These are phyloP conservation scores for Chrysomela aeneicollis DNA, from an alignment of 2,888 invertebrate species.

Conservation along the genomic window DNA sequence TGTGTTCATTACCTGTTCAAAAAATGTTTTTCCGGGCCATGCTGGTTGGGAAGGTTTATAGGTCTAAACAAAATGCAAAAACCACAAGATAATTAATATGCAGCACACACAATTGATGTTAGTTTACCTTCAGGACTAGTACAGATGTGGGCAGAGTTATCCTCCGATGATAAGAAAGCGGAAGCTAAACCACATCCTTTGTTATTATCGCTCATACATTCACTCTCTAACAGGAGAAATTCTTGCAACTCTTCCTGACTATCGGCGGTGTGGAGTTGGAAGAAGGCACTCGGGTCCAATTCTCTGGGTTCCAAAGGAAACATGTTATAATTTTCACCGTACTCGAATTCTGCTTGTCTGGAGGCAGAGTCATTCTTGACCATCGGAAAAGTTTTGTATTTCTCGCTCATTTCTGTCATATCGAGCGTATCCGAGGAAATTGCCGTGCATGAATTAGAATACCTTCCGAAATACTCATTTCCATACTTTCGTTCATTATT, in stretches of 20 bases:
- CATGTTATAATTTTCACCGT: constrained; percentile 55
- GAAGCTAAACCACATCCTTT: constrained; percentile 63
- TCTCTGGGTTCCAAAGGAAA: constrained; percentile 68
- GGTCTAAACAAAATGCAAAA: constrained; percentile 48
- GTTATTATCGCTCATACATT: constrained; percentile 63
- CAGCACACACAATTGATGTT: constrained; percentile 39
- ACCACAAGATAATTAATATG: constrained; percentile 46
- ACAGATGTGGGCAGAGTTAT: constrained; percentile 25
- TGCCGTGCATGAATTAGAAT: constrained; percentile 59
- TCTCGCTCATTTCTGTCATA: constrained; percentile 52
- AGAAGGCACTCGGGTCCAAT: constrained; percentile 66
- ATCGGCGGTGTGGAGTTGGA: constrained; percentile 68
- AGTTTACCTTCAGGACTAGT: constrained; percentile 36
- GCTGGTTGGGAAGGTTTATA: constrained; percentile 44
- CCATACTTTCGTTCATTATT: constrained; percentile 46
- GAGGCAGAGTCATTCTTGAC: constrained; percentile 58
- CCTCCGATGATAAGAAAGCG: constrained; percentile 53
- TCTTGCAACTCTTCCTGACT: constrained; percentile 71
- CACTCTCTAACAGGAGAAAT: constrained; percentile 68
- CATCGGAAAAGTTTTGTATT: constrained; percentile 66
- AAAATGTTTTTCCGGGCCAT: constrained; percentile 49
- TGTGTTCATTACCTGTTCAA: constrained; percentile 42
- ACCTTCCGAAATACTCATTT: constrained; percentile 42
- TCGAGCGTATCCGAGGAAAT: constrained; percentile 51
- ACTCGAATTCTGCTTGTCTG: constrained; percentile 41